Conservation (phyloP, 2,113 vertebrate species). For the Natator depressus region DNA sequence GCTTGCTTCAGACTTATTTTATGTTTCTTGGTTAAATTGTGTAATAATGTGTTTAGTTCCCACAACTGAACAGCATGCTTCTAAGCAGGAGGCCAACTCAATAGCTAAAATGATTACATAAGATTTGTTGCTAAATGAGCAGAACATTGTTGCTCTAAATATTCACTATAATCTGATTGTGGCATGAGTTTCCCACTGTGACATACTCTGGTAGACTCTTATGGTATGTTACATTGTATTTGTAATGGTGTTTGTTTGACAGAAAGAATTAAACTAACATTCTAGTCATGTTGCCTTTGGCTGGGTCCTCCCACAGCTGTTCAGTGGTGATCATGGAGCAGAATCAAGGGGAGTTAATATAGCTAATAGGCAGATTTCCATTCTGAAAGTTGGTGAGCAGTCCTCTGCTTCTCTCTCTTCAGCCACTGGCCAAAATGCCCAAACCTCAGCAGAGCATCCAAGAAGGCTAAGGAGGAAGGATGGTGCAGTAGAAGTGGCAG, state of each 20-base stretch:
- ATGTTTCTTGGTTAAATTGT: slow-evolving; percentile 27
- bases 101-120: neutral
- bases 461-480: neutral
- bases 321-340: neutral
- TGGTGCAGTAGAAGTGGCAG: neutral
- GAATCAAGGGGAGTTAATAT: neutral
- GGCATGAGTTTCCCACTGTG: neutral
- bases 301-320: neutral
- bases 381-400: neutral
- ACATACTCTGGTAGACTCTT: neutral
- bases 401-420: neutral
- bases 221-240: neutral
- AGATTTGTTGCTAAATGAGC: neutral
- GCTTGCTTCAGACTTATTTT: slow-evolving; percentile 6
- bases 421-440: neutral
- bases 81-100: neutral
- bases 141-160: neutral
- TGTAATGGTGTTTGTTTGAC: neutral
- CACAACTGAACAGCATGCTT: neutral
- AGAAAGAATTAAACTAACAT: neutral
- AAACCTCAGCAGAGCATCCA: neutral
- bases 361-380: neutral
- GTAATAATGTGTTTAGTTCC: neutral
- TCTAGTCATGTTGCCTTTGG: neutral
- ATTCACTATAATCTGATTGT: neutral